Evolutionary conservation across 2,888 invertebrate genomes (phyloP).

Genomic region (Scelioninae gen. 1): DNA sequence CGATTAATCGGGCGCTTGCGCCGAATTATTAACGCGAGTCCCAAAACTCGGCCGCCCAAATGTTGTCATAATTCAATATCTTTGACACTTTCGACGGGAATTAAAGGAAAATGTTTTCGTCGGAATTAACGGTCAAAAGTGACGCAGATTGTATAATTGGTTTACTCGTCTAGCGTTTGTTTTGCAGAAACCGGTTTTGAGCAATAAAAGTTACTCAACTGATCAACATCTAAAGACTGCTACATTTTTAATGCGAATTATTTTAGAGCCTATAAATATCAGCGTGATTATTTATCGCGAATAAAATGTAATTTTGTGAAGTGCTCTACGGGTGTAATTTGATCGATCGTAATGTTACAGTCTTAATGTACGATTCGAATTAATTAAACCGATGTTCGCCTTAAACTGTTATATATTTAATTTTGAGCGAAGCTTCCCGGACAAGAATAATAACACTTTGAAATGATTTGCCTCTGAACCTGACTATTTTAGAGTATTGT

Average conservation of each 20-base stretch:
- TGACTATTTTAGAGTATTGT: neutral
- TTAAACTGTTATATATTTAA: slow-evolving; percentile 19
- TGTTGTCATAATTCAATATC: no score
- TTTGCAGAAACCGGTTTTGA: slow-evolving; percentile 46
- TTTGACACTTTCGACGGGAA: no score
- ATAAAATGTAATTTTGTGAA: slow-evolving; percentile 47
- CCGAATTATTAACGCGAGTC: no score
- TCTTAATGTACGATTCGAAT: slow-evolving; percentile 33
- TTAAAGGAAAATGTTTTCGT: slow-evolving; percentile 5
- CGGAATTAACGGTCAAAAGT: neutral
- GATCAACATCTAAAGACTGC: slow-evolving; percentile 47
- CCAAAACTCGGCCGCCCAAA: no score
- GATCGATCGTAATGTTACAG: slow-evolving; percentile 39
- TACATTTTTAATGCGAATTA: slow-evolving; percentile 54
- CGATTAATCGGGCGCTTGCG: slow-evolving; percentile 38
- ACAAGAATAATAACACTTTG: neutral
- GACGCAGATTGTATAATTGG: slow-evolving; percentile 18
- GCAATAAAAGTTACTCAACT: slow-evolving; percentile 44
- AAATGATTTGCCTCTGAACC: neutral
- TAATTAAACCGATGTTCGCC: slow-evolving; percentile 31
- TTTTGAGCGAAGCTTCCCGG: slow-evolving; percentile 10
- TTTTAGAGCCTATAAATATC: slow-evolving; percentile 61
- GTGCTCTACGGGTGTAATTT: slow-evolving; percentile 38
- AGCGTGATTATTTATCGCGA: slow-evolving; percentile 46
- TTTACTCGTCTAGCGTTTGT: slow-evolving; percentile 27